Evolutionary conservation across 2,797 vertebrate species (phyloP).

Genomic region (Hybognathus amarus): DNA sequence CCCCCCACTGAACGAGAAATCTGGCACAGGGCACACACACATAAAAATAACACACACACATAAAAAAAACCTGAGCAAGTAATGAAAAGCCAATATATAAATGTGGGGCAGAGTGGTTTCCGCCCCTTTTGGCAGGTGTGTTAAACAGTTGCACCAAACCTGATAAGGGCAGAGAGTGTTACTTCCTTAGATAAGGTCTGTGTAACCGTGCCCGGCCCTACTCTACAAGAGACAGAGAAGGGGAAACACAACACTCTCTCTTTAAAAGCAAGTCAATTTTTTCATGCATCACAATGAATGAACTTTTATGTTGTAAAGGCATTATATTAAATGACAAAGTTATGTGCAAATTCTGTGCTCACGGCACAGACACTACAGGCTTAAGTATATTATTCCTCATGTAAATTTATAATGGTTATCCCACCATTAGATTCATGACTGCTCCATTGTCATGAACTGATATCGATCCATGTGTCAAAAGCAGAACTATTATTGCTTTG

Average conservation of each 20-base stretch:
- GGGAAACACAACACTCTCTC: conserved; percentile 14
- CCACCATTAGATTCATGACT: not conserved
- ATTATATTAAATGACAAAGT: not conserved
- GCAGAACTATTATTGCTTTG: not conserved
- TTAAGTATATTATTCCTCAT: not conserved
- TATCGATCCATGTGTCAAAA: conserved; percentile 5
- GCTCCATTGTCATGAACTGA: not conserved
- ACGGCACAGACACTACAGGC: no score
- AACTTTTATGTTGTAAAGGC: not conserved
- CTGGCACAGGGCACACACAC: conserved; percentile 18
- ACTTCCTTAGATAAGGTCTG: conserved; percentile 70
- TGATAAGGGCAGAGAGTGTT: conserved; percentile 68
- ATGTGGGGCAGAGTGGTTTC: conserved; percentile 57
- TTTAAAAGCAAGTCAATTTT: not conserved
- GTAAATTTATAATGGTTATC: not conserved
- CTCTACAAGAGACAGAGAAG: conserved; percentile 32
- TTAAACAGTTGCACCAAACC: conserved; percentile 71
- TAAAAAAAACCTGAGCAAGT: conserved; percentile 17
- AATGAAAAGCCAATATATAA: conserved; percentile 42
- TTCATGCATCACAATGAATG: not conserved
- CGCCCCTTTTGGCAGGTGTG: conserved; percentile 62
- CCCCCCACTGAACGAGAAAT: not conserved
- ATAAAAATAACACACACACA: conserved; percentile 44
- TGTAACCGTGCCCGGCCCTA: conserved; percentile 45
- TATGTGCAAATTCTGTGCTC: not conserved